Evolutionary conservation across 1,140 invertebrate genomes (phyloP).

Genomic region (Cryptotermes secundus): DNA sequence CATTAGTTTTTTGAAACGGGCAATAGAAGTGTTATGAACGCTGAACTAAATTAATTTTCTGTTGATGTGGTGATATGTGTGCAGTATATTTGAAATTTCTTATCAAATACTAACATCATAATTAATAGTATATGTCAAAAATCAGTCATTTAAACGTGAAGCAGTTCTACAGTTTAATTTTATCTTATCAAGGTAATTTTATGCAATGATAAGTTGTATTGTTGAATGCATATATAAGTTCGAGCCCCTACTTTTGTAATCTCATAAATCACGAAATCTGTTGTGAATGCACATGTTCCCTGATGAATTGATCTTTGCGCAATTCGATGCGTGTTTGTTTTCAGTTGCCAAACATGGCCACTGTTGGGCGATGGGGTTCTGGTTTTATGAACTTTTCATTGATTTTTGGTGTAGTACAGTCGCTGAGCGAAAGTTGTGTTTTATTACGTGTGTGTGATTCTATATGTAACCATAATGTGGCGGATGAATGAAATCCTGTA

Average conservation of each 20-base stretch:
- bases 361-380: neutral
- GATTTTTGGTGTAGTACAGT: neutral
- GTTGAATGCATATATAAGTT: neutral
- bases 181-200: no score
- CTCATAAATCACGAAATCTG: neutral
- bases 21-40: neutral
- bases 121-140: neutral
- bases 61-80: neutral
- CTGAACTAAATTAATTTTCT: neutral
- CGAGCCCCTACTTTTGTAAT: neutral
- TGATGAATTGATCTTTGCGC: neutral
- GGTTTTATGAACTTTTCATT: neutral
- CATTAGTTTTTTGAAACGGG: neutral
- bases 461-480: neutral
- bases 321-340: slow-evolving; percentile 3
- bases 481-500: neutral
- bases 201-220: no score
- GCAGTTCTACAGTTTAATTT: no score
- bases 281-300: neutral
- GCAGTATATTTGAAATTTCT: neutral
- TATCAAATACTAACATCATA: neutral
- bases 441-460: neutral
- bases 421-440: neutral
- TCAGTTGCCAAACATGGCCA: slow-evolving; percentile 14
- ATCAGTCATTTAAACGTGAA: neutral